Evolutionary conservation across 2,113 vertebrate genomes (phyloP).

Genomic region (Pelusios castaneus): DNA sequence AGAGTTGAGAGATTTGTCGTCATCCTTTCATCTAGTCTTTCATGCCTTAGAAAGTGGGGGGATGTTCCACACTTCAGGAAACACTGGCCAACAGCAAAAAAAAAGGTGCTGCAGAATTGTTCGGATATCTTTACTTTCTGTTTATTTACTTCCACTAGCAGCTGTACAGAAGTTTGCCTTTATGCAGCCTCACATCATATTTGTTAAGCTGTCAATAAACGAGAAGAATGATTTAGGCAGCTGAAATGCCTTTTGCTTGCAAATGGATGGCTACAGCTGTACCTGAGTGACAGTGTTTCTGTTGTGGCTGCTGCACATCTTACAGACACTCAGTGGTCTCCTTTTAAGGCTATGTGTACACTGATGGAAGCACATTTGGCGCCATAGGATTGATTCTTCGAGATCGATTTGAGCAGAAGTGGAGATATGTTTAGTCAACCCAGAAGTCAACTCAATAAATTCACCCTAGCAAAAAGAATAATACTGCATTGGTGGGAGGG

Average conservation of each 20-base stretch:
- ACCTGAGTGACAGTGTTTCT: background rate
- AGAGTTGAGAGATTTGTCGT: background rate
- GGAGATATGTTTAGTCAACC: too few species aligned
- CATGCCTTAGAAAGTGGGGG: background rate
- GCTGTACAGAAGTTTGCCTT: slow-evolving; percentile 12
- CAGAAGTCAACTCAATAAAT: too few species aligned
- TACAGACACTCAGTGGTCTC: background rate
- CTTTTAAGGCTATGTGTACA: background rate
- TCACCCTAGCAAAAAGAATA: too few species aligned
- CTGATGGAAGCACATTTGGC: too few species aligned
- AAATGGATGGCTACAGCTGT: background rate
- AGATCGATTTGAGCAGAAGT: too few species aligned
- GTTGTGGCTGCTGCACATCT: background rate
- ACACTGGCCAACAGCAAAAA: background rate
- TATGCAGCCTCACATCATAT: background rate
- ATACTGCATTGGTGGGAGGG: too few species aligned
- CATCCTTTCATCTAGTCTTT: slow-evolving; percentile 1
- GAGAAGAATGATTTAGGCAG: background rate
- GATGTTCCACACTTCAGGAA: background rate
- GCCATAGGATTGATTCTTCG: too few species aligned
- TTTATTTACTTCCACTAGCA: background rate
- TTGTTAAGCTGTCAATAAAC: background rate
- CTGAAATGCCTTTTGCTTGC: background rate
- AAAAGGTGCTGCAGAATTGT: background rate
- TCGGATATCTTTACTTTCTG: background rate